phyloP scores from a whole-genome alignment of 1,140 invertebrate genomes.

The Latrodectus geometricus region DNA sequence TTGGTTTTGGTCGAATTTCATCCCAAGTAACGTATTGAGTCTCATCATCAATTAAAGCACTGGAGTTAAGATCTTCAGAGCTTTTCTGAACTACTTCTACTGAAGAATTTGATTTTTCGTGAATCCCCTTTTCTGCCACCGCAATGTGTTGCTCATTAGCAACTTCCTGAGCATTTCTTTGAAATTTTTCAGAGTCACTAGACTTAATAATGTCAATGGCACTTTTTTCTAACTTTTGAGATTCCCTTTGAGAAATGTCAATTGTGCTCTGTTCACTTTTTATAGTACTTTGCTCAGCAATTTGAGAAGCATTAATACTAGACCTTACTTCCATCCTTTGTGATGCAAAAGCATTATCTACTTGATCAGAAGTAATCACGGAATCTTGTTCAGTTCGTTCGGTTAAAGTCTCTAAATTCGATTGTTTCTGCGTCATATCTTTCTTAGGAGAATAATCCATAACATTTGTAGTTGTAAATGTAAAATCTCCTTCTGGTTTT shows the following conservation, averaged over 20 bases:
- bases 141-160: not conserved
- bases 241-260: not conserved
- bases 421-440: not conserved
- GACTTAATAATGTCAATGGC: not conserved
- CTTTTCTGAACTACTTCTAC: not conserved
- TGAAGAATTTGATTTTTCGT: not conserved
- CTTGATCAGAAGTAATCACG: not conserved
- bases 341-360: no score
- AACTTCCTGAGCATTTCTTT: not conserved
- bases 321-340: not conserved
- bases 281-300: not conserved
- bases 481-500: not conserved
- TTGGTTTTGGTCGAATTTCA: constrained; percentile 42
- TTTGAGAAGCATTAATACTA: not conserved
- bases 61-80: not conserved
- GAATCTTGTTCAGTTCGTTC: constrained; percentile 39
- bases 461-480: constrained; percentile 19
- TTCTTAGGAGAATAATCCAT: not conserved
- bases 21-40: constrained; percentile 35
- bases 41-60: not conserved
- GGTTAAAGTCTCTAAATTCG: constrained; percentile 15
- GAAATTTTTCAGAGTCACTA: no score
- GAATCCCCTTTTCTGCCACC: not conserved
- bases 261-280: not conserved
- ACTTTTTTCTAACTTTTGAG: not conserved